Percentiles rank a stretch among this genome's conserved stretches.
Conservation (phyloP, 1,140 invertebrate species). For the Melanaphis sacchari region DNA sequence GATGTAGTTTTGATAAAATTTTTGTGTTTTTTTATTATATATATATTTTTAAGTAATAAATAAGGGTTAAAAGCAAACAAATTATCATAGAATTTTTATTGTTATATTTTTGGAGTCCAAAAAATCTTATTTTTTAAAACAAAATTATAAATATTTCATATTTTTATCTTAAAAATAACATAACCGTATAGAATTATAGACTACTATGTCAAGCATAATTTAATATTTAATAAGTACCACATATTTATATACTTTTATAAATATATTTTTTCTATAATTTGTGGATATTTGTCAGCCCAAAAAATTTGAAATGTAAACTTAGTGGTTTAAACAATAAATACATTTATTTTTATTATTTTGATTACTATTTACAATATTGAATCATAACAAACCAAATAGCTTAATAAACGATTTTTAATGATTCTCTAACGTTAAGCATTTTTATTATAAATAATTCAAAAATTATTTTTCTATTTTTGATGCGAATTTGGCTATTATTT, state of each 20-base stretch:
- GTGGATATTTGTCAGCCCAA: neutral
- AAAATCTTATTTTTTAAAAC: neutral
- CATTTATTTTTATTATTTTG: neutral
- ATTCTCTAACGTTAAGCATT: neutral
- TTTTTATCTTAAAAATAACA: neutral
- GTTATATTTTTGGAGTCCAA: neutral
- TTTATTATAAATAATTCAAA: neutral
- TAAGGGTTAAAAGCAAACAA: neutral
- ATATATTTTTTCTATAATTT: neutral
- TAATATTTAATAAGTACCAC: neutral
- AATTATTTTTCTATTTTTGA: slow-evolving; percentile 20
- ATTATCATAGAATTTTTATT: neutral
- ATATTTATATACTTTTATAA: neutral
- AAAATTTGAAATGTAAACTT: neutral
- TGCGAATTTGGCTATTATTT: neutral
- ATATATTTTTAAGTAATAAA: neutral
- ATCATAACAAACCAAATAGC: neutral
- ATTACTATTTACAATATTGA: neutral
- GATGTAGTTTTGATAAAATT: neutral
- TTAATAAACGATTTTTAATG: neutral
- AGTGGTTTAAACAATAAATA: neutral
- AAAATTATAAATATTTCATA: neutral
- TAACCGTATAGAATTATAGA: neutral
- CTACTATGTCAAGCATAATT: neutral
- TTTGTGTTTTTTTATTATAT: neutral